Evolutionary conservation across 2,888 invertebrate genomes (phyloP).

Genomic region (Mongoloraphidia duomilia): DNA sequence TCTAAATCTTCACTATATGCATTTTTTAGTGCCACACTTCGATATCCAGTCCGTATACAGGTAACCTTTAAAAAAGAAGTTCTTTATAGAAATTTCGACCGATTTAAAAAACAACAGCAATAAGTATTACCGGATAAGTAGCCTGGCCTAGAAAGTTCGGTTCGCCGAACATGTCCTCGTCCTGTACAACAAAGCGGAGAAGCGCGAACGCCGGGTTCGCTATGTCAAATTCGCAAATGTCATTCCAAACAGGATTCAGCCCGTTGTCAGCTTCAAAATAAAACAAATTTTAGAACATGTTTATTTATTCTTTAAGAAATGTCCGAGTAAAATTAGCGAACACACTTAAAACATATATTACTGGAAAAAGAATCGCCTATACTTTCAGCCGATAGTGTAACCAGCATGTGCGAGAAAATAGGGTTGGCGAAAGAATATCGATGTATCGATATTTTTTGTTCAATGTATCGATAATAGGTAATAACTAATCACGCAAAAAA

Average conservation of each 20-base stretch:
- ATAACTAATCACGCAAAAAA: too few relatives aligned
- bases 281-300: conserved; percentile 9
- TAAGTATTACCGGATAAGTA: conserved; percentile 60
- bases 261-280: conserved; percentile 69
- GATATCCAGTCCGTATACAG: conserved; percentile 70
- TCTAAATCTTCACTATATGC: conserved; percentile 86
- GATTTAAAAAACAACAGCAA: not conserved
- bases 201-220: conserved; percentile 71
- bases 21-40: conserved; percentile 83
- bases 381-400: too few relatives aligned
- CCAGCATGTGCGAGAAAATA: too few relatives aligned
- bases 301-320: not conserved
- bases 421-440: too few relatives aligned
- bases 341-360: not conserved
- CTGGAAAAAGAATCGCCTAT: not conserved
- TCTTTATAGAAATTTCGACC: not conserved
- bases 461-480: too few relatives aligned
- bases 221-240: conserved; percentile 69
- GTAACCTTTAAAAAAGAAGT: conserved; percentile 34
- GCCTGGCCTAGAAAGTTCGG: conserved; percentile 94
- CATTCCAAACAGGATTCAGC: conserved; percentile 86
- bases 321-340: conserved; percentile 2
- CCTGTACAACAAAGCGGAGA: conserved; percentile 76
- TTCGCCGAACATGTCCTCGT: conserved; percentile 96
- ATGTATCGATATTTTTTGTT: too few relatives aligned